phyloP scores from a whole-genome alignment of 2,888 invertebrate species.

The Blastobasis adustella region DNA sequence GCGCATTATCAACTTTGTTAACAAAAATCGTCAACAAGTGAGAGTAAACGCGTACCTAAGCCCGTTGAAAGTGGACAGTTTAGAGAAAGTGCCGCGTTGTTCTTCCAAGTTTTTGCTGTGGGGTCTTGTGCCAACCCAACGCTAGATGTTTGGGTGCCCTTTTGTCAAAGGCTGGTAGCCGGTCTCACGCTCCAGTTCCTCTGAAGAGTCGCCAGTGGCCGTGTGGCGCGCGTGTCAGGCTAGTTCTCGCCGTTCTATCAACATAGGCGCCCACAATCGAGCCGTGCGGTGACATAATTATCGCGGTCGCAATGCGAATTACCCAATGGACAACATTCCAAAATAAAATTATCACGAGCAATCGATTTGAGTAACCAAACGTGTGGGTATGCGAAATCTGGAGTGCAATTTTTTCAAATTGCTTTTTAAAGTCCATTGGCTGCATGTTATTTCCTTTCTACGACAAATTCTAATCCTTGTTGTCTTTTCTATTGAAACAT shows the following conservation, averaged over 20 bases:
- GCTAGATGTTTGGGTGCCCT: slow-evolving; percentile 10
- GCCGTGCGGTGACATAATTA: slow-evolving; percentile 9
- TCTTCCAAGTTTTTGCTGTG: neutral
- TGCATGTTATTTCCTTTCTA: no score
- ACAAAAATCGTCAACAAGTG: neutral
- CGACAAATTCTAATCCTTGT: no score
- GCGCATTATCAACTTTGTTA: no score
- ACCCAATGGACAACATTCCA: neutral
- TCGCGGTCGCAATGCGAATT: slow-evolving; percentile 1
- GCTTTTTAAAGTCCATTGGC: no score
- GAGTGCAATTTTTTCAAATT: no score
- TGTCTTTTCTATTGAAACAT: no score
- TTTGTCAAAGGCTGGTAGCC: slow-evolving; percentile 22
- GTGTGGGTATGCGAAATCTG: no score
- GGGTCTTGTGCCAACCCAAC: no score
- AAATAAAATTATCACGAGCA: no score
- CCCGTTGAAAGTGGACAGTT: neutral
- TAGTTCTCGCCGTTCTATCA: no score
- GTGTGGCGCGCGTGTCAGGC: slow-evolving; percentile 2
- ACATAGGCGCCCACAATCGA: slow-evolving; percentile 4
- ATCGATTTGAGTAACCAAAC: no score
- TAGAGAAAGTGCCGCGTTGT: neutral
- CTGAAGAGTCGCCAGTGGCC: slow-evolving; percentile 24
- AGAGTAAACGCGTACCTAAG: neutral
- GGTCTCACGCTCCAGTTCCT: slow-evolving; percentile 46